A percentile compares a stretch with the other conserved stretches of the same genome.
Evolutionary conservation across 2,888 invertebrate species (phyloP).

Genomic region (Meandrusa payeni): DNA sequence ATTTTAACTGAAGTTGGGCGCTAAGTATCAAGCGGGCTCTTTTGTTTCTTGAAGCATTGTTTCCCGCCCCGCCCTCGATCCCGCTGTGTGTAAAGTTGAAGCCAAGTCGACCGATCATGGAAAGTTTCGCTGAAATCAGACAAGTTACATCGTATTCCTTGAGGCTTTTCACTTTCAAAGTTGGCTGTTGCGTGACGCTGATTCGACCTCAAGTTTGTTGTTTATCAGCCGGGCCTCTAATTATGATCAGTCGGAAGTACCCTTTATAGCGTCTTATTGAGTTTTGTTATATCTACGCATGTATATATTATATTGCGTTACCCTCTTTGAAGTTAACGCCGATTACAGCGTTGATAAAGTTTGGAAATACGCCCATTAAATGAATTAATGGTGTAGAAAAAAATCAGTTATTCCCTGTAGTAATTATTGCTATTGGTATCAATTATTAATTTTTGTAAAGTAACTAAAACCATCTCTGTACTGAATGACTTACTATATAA

Average conservation of each 20-base stretch:
- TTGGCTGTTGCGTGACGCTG: slow-evolving; percentile 64
- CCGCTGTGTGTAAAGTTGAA: slow-evolving; percentile 58
- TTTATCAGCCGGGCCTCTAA: slow-evolving; percentile 57
- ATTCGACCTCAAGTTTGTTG: slow-evolving; percentile 62
- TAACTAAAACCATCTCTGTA: too few species aligned
- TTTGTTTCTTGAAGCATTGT: slow-evolving; percentile 67
- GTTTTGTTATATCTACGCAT: slow-evolving; percentile 3
- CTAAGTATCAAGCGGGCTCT: slow-evolving; percentile 54
- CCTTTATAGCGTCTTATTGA: slow-evolving; percentile 6
- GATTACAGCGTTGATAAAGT: too few species aligned
- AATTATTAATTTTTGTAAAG: too few species aligned
- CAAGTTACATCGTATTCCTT: slow-evolving; percentile 66
- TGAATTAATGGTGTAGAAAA: too few species aligned
- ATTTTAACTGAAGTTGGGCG: slow-evolving; percentile 48
- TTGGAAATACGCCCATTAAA: too few species aligned
- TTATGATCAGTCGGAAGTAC: slow-evolving; percentile 39
- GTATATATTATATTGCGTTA: slow-evolving; percentile 1
- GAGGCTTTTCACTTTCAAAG: slow-evolving; percentile 61
- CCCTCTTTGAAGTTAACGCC: background rate
- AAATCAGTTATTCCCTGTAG: too few species aligned
- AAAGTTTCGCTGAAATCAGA: slow-evolving; percentile 63
- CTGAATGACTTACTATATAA: too few species aligned
- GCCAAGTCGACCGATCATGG: slow-evolving; percentile 57
- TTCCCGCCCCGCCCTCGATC: slow-evolving; percentile 56
- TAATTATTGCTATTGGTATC: too few species aligned